Base-by-base conservation (phyloP, 2,888 invertebrate species). In the Philopedon plagiatum region DNA sequence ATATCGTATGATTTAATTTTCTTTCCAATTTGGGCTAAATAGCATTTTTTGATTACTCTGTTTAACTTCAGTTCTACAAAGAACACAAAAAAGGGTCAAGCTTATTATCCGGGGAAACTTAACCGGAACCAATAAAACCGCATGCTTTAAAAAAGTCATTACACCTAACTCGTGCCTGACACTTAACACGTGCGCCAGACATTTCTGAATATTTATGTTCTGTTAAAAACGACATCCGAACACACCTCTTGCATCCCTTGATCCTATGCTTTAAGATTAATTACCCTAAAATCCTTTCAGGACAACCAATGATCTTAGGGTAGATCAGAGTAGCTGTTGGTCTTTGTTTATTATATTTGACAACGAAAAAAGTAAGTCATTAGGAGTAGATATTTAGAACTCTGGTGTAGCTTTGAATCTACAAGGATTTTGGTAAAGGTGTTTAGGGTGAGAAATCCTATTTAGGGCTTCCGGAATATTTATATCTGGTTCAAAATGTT, bases 191-290 rank as follows among this genome's bases (percentile, higher is more conserved):
- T 61, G 60, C 67, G 37, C n/a, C 11, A 19, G 60, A 51, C 39
- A 32, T 39, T 54, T 29, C 29, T 39, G 51, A 61, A 60, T 68
- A 68, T 68, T 68, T 68, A 68, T 68, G 61, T 51, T 60, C 61
- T 61, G 60, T 51, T 60, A 60, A 68, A 61, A 68, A 68, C 61
- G 44, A 56, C 46, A 58, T 66, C 23, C 58, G 15, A 54, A 67
- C 66, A 58, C 58, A 57, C 66, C 58, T 58, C 15, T 29, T 54
- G 39, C 67, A 68, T 49, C 67, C 67, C 60, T 60, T 51, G 41
- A 49, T 67, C 49, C 26, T 9, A 32, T 37, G 34, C 51, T 68
- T 60, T 15, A 54, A 68, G 61, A 68, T 68, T 68, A 61, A 68
- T 68, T 68, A 61, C 67, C 67, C 29, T 54, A 23, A 51, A 29